These are phyloP conservation scores for Dendrolimus punctatus DNA, from an alignment of 1,140 invertebrate species.

Conservation along the genomic window DNA sequence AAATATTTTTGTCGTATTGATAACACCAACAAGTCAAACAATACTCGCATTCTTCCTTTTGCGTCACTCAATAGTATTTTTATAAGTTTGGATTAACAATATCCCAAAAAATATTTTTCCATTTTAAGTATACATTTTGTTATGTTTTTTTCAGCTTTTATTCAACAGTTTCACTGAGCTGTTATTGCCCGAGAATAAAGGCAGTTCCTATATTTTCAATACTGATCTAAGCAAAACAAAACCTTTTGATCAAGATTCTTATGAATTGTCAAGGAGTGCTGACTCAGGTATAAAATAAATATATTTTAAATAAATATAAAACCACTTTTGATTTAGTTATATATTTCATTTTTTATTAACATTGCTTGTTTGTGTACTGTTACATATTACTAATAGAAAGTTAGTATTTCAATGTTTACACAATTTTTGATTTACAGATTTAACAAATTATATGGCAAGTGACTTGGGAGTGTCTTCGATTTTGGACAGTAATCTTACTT, in stretches of 20 bases:
- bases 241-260: constrained; percentile 30
- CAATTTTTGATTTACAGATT: constrained; percentile 27
- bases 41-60: too few species aligned
- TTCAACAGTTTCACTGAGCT: constrained; percentile 49
- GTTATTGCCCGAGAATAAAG: constrained; percentile 35
- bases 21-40: too few species aligned
- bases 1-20: too few species aligned
- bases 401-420: constrained; percentile 3
- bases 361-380: neutral
- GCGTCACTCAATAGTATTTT: too few species aligned
- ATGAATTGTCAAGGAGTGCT: constrained; percentile 26
- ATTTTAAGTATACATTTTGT: constrained; percentile 3
- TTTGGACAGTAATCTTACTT: constrained; percentile 28
- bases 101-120: neutral
- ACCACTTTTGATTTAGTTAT: neutral
- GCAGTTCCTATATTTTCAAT: constrained; percentile 36
- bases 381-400: too few species aligned
- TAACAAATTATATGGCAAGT: constrained; percentile 21
- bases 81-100: neutral
- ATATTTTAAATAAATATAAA: neutral
- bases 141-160: constrained; percentile 40
- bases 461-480: constrained; percentile 26
- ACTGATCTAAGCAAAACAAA: constrained; percentile 31
- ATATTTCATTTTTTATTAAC: neutral
- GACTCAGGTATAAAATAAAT: constrained; percentile 29